These are phyloP conservation scores for Polylopha cassiicola DNA, from an alignment of 2,888 invertebrate genomes.

Conservation along the genomic window DNA sequence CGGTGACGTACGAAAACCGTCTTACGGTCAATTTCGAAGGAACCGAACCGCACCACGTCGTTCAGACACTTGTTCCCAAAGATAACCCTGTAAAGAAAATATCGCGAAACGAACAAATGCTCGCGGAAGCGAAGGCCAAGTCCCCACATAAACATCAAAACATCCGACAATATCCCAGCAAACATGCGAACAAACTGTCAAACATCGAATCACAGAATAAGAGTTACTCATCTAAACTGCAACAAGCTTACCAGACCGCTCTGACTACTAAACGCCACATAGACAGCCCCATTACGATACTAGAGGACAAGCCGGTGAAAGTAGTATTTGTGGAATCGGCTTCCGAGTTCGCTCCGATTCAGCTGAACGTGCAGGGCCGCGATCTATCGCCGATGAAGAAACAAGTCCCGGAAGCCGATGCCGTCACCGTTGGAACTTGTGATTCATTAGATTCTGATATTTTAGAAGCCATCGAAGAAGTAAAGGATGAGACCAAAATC, in stretches of 20 bases:
- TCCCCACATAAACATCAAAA: conserved; percentile 41
- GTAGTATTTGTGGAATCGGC: conserved; percentile 60
- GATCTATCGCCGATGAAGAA: conserved; percentile 56
- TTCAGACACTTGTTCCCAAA: conserved; percentile 53
- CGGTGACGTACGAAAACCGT: conserved; percentile 61
- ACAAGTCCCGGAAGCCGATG: conserved; percentile 33
- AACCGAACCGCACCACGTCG: conserved; percentile 51
- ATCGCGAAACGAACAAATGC: conserved; percentile 43
- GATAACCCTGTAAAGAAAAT: conserved; percentile 42
- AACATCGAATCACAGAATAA: conserved; percentile 41
- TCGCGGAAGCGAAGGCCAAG: conserved; percentile 46
- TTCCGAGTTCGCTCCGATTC: conserved; percentile 44
- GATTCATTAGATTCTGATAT: conserved; percentile 57
- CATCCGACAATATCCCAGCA: conserved; percentile 34
- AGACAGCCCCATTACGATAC: conserved; percentile 56
- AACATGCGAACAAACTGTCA: conserved; percentile 34
- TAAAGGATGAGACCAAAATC: conserved; percentile 49
- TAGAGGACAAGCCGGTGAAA: conserved; percentile 71
- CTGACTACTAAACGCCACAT: conserved; percentile 58
- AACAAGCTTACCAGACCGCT: conserved; percentile 63
- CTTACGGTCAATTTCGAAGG: conserved; percentile 57
- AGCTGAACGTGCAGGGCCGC: conserved; percentile 58
- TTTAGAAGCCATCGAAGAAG: conserved; percentile 43
- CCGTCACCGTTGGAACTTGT: conserved; percentile 36
- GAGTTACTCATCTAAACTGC: conserved; percentile 60